Base-by-base conservation (phyloP, 1,140 invertebrate genomes). In the Aphaenogaster rudis region DNA sequence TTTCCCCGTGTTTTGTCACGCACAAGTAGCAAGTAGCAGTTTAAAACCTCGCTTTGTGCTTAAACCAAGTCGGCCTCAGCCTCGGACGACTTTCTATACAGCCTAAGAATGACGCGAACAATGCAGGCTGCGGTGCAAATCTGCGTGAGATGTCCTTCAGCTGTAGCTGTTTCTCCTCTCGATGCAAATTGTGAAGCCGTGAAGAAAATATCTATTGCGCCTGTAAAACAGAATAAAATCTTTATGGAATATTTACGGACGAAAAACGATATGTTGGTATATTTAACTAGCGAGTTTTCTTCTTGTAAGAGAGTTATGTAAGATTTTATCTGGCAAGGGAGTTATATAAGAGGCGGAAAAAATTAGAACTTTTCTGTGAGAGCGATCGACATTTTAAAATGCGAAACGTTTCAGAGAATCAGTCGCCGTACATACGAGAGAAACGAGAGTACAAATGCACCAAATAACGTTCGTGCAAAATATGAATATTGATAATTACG, bases 141-240 rank as follows among this genome's bases (percentile, higher is more conserved):
- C n/a, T 48, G 59, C 61, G 61, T 63, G 78, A 67, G 63, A 80
- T 80, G 33, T 79, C 42, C 45, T 59, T 64, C 59, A 59, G 57
- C 59, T 48, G 59, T 15, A 64, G 28, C 42, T 21, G 42, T 9
- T 28, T 54, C 64, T 69, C 64, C n/a, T 63, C 36, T 33, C 63
- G 33, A 54, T 69, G 48, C 48, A 39, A 28, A 69, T 54, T 57
- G 45, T 54, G 28, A 67, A 33, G 7, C 11, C 33, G 45, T 64
- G n/a, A 66, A 54, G 48, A 80, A 80, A 80, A 52, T 45, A 36
- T 67, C 42, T 39, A 28, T 54, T 54, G 45, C 48, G 8, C 15
- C 11, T 48, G 77, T 28, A 21, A 79, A 66, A 67, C 33, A 67
- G 63, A 80, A 39, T 39, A n/a, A 50, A 52, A 7, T 67, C 28